Evolutionary conservation across 2,888 invertebrate genomes (phyloP), one percentile per base, ranked within the genome.

Genomic region (Erpobdella octoculata): DNA sequence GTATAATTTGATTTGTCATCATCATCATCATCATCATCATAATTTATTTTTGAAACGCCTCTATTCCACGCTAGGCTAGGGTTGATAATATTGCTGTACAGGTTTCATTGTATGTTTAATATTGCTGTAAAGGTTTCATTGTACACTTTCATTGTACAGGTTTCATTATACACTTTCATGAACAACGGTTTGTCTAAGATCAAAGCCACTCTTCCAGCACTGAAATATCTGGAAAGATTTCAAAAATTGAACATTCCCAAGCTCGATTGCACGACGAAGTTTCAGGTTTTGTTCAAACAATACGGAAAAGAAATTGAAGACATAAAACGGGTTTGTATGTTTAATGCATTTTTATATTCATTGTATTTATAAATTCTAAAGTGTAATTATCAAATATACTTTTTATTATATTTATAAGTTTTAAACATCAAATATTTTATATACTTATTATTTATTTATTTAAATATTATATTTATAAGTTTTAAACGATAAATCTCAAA

Each of bases 201-300:
- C 15, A 78, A 81, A 4, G 82, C 82, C 70, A 82, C 85, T 70
- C 75, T 81, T 25, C 82, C 84, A 65, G 83, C 85, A 1, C 77
- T 86, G 21, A 78, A 79, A 41, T 77, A 85, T 2, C 78, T 86
- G 5, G 78, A 79, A 58, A 84, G 91, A 78, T 91, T 91, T 82
- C 88, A 89, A 78, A 89, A 88, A 77, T 80, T 92, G 35, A 86
- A 89, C 76, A 85, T 91, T 28, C 87, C 88, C 58, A 89, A 89
- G 77, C 82, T 92, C 68, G 88, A 89, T 78, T 85, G 91, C 67
- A 89, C 90, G 78, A 88, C 89, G 75, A 88, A 90, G 67, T 81
- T 79, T 73, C 66, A 77, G 3, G 73, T 73, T 6, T 76, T 81
- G 18, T 77, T 80, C 62, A 36, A 72, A 15, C 76, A 78, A 48